Percentiles rank a stretch among this genome's conserved stretches.
These are phyloP conservation scores for Cephus pygmeus DNA, from an alignment of 2,888 invertebrate species.

Conservation along the genomic window DNA sequence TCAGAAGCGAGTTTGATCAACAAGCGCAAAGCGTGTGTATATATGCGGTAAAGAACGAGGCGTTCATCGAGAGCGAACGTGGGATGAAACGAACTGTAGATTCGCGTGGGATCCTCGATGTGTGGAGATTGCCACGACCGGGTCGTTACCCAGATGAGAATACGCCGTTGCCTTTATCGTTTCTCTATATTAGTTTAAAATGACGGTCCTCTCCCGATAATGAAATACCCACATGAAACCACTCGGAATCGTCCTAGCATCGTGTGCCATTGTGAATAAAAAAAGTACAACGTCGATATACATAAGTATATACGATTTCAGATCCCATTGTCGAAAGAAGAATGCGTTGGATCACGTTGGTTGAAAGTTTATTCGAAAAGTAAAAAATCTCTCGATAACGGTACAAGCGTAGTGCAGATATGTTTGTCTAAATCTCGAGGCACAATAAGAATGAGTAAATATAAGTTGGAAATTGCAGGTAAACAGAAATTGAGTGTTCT, in stretches of 20 bases:
- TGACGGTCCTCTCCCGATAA: background rate
- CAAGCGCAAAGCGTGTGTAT: constrained; percentile 37
- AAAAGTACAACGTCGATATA: background rate
- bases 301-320: background rate
- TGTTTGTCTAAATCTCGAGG: background rate
- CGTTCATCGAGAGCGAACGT: constrained; percentile 48
- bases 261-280: background rate
- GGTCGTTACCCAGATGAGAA: constrained; percentile 52
- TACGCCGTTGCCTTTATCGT: background rate
- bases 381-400: background rate
- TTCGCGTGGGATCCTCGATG: constrained; percentile 54
- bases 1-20: constrained; percentile 37
- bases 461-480: background rate
- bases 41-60: constrained; percentile 23
- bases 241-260: background rate
- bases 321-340: background rate
- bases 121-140: constrained; percentile 40
- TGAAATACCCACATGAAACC: background rate
- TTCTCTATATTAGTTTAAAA: background rate
- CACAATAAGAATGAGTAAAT: background rate
- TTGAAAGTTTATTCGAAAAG: background rate
- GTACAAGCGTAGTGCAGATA: background rate
- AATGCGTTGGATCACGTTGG: background rate
- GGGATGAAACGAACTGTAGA: constrained; percentile 31
- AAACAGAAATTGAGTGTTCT: background rate